A percentile compares a stretch with the other conserved stretches of the same genome.
phyloP scores from a whole-genome alignment of 2,797 vertebrate genomes.

The Onychomys torridus region DNA sequence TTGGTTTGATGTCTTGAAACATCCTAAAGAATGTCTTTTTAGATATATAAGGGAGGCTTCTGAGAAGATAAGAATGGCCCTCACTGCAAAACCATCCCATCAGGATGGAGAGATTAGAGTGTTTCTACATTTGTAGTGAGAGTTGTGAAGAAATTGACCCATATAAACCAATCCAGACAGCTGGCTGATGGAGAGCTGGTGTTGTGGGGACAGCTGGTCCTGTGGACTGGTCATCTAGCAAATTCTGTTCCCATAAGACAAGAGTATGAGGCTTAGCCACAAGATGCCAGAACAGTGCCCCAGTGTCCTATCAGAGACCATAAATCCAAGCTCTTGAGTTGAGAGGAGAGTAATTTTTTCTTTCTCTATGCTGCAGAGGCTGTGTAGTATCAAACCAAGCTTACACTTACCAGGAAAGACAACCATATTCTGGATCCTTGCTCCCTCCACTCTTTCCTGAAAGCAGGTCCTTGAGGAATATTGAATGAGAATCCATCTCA shows the following conservation, averaged over 20 bases:
- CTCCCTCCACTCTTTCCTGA: background rate
- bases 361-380: background rate
- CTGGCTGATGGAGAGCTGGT: background rate
- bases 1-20: background rate
- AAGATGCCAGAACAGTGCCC: background rate
- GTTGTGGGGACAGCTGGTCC: background rate
- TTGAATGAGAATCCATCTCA: background rate
- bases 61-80: background rate
- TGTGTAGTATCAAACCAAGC: too few species aligned
- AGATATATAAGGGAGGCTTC: background rate
- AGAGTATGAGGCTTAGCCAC: too few species aligned
- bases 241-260: too few species aligned
- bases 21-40: background rate
- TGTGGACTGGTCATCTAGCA: background rate
- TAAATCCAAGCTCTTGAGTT: background rate
- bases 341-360: background rate
- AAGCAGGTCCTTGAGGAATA: background rate
- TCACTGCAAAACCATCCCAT: background rate
- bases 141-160: background rate
- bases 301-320: background rate
- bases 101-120: background rate
- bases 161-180: background rate
- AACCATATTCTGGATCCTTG: background rate
- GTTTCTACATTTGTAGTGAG: background rate
- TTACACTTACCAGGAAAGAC: too few species aligned